phyloP scores from a whole-genome alignment of 2,888 invertebrate species.

The Molanna angustata region DNA sequence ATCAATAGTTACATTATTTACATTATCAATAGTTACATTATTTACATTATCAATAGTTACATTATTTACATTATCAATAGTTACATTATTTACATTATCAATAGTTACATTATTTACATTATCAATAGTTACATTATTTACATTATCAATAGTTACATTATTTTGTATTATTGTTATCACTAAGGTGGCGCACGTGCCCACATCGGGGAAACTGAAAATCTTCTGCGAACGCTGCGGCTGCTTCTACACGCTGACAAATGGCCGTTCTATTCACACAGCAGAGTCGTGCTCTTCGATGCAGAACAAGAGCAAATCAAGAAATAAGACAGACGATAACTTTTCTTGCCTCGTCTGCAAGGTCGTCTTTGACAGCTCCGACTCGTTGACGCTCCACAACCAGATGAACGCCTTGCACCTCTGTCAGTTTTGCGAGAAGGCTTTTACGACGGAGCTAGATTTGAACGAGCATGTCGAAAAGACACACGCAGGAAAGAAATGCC shows the following conservation, averaged over 20 bases:
- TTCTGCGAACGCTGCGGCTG: constrained; percentile 13
- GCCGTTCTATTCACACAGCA: background rate
- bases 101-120: too few relatives aligned
- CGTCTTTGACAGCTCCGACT: background rate
- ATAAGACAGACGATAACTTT: too few relatives aligned
- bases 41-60: too few relatives aligned
- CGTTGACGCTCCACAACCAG: background rate
- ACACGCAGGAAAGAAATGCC: background rate
- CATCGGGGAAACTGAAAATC: background rate
- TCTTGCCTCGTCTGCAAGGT: constrained; percentile 10
- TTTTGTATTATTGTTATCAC: too few relatives aligned
- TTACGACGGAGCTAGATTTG: background rate
- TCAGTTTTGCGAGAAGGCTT: constrained; percentile 6
- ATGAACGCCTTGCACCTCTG: constrained; percentile 2
- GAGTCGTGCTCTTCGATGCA: background rate
- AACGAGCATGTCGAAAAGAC: background rate
- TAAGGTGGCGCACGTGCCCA: too few relatives aligned
- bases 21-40: too few relatives aligned
- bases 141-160: too few relatives aligned
- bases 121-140: too few relatives aligned
- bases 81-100: too few relatives aligned
- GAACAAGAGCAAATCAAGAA: too few relatives aligned
- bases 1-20: too few relatives aligned
- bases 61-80: too few relatives aligned
- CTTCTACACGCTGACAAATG: constrained; percentile 1